These are phyloP conservation scores for Dicerorhinus sumatrensis DNA, from an alignment of 2,113 vertebrate species.

Conservation along the genomic window DNA sequence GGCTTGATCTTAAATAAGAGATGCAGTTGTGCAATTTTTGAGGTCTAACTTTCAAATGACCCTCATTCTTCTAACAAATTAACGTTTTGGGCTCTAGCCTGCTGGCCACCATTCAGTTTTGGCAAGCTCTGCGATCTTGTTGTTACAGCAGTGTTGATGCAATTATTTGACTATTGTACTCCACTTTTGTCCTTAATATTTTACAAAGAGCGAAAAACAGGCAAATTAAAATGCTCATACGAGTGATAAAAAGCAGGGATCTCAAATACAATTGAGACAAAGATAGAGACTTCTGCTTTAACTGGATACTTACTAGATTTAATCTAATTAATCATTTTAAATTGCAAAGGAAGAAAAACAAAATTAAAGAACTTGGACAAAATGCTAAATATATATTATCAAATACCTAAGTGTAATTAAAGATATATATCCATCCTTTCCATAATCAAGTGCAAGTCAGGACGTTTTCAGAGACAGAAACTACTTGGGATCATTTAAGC, in stretches of 20 bases:
- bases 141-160: neutral
- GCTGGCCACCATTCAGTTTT: neutral
- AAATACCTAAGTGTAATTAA: constrained; percentile 49
- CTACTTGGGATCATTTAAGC: neutral
- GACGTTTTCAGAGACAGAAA: neutral
- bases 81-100: neutral
- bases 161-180: constrained; percentile 42
- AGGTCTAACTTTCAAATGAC: neutral
- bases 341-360: constrained; percentile 51
- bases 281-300: constrained; percentile 69
- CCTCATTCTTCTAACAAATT: neutral
- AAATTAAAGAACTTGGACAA: constrained; percentile 62
- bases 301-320: constrained; percentile 60
- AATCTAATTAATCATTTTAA: constrained; percentile 75
- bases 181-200: constrained; percentile 55
- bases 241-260: constrained; percentile 60
- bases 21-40: neutral
- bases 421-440: neutral
- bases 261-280: constrained; percentile 58
- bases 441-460: neutral
- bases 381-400: constrained; percentile 50
- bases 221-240: constrained; percentile 60
- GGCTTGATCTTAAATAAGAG: neutral
- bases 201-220: constrained; percentile 51
- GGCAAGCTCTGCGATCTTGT: constrained; percentile 31